These are phyloP conservation scores for Sitta carolinensis DNA, from an alignment of 2,797 vertebrate species.

Conservation along the genomic window DNA sequence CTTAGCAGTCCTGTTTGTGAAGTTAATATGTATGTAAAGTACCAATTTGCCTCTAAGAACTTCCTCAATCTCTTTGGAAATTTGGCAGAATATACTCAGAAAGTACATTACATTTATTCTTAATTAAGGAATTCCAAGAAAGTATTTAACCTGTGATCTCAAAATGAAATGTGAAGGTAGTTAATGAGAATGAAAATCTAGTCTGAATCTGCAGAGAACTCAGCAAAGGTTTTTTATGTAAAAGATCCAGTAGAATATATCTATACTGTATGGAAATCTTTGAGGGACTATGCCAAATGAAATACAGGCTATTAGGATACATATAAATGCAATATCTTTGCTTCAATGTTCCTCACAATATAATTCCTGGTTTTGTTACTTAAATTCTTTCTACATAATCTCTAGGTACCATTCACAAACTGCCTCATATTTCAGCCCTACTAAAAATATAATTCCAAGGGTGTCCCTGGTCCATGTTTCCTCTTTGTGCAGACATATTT, in stretches of 20 bases:
- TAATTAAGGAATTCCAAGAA: background rate
- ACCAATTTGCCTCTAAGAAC: background rate
- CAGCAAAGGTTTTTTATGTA: background rate
- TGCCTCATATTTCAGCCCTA: background rate
- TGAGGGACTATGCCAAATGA: background rate
- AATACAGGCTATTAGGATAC: background rate
- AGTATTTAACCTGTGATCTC: slow-evolving; percentile 3
- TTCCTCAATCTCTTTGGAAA: background rate
- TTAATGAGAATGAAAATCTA: slow-evolving; percentile 1
- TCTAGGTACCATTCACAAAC: background rate
- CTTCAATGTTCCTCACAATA: background rate
- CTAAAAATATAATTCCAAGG: background rate
- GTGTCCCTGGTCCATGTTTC: background rate
- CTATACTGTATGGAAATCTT: background rate
- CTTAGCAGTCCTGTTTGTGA: background rate
- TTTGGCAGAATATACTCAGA: background rate
- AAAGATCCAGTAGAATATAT: background rate
- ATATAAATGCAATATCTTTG: background rate
- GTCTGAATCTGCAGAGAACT: background rate
- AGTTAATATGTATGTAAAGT: background rate
- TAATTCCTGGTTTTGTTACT: background rate
- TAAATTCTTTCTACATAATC: background rate
- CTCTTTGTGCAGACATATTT: slow-evolving; percentile 51
- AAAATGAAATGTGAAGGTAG: background rate
- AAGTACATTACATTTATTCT: background rate